Base-by-base conservation (phyloP, 2,888 invertebrate species). In the Synanthedon vespiformis region DNA sequence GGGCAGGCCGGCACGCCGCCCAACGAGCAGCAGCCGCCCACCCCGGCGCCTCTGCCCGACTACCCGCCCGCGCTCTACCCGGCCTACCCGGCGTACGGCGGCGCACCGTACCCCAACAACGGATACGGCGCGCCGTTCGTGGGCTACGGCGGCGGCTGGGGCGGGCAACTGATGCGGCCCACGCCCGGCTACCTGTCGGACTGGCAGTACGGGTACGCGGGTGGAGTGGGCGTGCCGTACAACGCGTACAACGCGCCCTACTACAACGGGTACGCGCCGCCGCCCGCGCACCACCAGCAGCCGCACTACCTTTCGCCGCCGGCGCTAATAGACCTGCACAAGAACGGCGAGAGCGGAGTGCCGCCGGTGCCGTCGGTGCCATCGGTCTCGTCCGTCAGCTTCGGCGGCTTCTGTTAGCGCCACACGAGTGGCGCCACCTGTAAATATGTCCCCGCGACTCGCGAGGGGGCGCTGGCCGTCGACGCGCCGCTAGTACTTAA, bases 331-430 rank as follows among this genome's bases (percentile, higher is more conserved):
- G 85, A 85, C 62, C 77, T 85, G 67, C 85, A 86, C 80, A 87
- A 87, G 77, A 74, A 69, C 65, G 73, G 73, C 57, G 81, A 81
- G 69, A 68, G 61, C 55, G 71, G 63, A 54, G 74, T 74, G 67
- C 64, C 71, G 6, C 58, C 76, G 61, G 79, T 76, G 70, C 76
- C 84, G 56, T 53, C 78, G 59, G 79, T 78, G 65, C 81, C 81
- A 50, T 78, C 82, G 66, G 85, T 85, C 68, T 83, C 85, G 55
- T 80, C 81, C 60, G 87, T 85, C 58, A 87, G 87, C 70, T 88
- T 88, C 77, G 82, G 84, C 60, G 82, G 84, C 59, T 88, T 84
- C 80, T 88, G 88, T 72, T 88, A 87, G 83, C 72, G 67, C 47
- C 16, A 4, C 27, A 50, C 22, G 18, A 18, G 18, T 18, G 3